Conservation (phyloP, 2,888 invertebrate genomes). For the Caenorhabditis drosophilae region DNA sequence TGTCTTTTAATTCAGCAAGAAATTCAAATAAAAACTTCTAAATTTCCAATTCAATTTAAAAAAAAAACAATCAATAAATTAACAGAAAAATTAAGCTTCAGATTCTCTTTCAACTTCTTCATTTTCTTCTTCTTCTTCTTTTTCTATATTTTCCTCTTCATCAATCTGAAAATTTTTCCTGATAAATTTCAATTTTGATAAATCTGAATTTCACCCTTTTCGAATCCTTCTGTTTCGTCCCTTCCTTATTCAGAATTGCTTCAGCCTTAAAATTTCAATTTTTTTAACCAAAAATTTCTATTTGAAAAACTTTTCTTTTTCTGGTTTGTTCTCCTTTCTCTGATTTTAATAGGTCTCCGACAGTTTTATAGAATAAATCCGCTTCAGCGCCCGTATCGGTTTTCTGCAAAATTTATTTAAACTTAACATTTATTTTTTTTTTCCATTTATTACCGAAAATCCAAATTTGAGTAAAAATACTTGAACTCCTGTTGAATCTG, state of each 20-base stretch:
- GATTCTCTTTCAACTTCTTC: conserved; percentile 2
- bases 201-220: too few species aligned
- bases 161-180: conserved; percentile 25
- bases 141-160: conserved; percentile 21
- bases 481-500: conserved; percentile 57
- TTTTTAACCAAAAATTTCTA: too few species aligned
- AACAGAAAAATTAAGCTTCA: neutral
- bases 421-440: neutral
- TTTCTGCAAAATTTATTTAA: conserved; percentile 17
- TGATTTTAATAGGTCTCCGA: conserved; percentile 32
- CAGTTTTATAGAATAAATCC: conserved; percentile 23
- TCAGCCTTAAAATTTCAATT: conserved; percentile 31
- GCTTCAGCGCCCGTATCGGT: conserved; percentile 24
- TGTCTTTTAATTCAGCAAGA: too few species aligned
- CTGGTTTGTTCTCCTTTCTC: conserved; percentile 30
- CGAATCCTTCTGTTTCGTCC: too few species aligned
- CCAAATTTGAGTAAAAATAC: conserved; percentile 61
- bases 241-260: too few species aligned
- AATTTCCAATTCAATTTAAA: too few species aligned
- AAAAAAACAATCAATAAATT: conserved; percentile 1
- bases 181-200: too few species aligned
- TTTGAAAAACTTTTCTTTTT: conserved; percentile 36
- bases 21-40: too few species aligned
- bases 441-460: conserved; percentile 17
- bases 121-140: conserved; percentile 7